These are phyloP conservation scores for Gallinago stenura DNA, from an alignment of 2,797 vertebrate species.

Conservation along the genomic window DNA sequence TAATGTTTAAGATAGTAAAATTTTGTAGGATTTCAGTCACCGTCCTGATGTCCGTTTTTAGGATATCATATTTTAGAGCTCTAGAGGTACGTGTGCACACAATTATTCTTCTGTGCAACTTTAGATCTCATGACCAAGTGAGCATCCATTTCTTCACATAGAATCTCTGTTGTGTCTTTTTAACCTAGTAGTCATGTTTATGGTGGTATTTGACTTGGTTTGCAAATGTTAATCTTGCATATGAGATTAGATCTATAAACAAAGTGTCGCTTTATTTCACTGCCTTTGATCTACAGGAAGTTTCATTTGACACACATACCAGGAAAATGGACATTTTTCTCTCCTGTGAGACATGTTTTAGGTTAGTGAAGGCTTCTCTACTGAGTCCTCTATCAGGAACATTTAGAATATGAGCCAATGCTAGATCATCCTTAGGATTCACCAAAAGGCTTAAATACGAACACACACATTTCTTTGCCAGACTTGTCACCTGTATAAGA, in stretches of 20 bases:
- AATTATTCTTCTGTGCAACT: not conserved
- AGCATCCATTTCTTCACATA: not conserved
- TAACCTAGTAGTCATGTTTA: not conserved
- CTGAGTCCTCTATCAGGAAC: slow-evolving; percentile 88
- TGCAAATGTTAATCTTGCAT: not conserved
- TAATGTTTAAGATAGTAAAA: not conserved
- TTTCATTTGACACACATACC: slow-evolving; percentile 79
- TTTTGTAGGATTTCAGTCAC: not conserved
- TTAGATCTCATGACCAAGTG: not conserved
- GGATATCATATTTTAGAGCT: not conserved
- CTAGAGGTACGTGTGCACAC: not conserved
- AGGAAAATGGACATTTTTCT: slow-evolving; percentile 88
- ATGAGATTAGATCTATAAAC: not conserved
- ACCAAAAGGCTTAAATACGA: slow-evolving; percentile 92
- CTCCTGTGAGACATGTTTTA: slow-evolving; percentile 85
- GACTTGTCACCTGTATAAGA: slow-evolving; percentile 76
- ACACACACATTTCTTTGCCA: slow-evolving; percentile 85
- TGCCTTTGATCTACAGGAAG: not conserved
- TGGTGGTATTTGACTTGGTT: not conserved
- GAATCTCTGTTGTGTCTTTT: not conserved
- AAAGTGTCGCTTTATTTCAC: not conserved
- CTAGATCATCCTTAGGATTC: slow-evolving; percentile 92
- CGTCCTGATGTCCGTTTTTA: not conserved
- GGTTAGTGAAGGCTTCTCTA: slow-evolving; percentile 87
- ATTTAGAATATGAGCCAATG: slow-evolving; percentile 87